Percentiles rank a stretch among this genome's conserved stretches.
These are phyloP conservation scores for Apodemia zela DNA, from an alignment of 2,888 invertebrate species.

Conservation along the genomic window DNA sequence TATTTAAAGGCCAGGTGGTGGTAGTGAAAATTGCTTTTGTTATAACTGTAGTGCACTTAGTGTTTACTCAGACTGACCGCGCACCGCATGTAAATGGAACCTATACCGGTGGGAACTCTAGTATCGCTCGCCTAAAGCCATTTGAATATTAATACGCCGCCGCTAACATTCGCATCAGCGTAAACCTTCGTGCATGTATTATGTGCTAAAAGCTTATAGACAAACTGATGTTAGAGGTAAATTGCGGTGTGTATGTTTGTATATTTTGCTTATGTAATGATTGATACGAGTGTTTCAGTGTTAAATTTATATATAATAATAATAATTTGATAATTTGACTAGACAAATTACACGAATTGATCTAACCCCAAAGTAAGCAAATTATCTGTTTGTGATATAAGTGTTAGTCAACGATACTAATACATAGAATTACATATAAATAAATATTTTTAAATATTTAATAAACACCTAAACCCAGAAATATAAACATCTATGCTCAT, in stretches of 20 bases:
- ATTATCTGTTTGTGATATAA: no score
- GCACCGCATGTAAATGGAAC: slow-evolving; percentile 55
- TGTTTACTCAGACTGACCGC: slow-evolving; percentile 41
- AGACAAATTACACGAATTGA: no score
- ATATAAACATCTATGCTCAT: no score
- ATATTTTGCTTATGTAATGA: background rate
- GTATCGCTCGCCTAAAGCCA: slow-evolving; percentile 55
- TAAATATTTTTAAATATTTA: no score
- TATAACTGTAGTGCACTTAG: slow-evolving; percentile 30
- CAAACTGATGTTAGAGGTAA: slow-evolving; percentile 37
- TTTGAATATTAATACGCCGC: slow-evolving; percentile 69
- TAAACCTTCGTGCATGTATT: slow-evolving; percentile 55
- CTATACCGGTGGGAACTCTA: slow-evolving; percentile 56
- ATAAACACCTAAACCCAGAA: no score
- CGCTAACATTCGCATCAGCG: slow-evolving; percentile 51
- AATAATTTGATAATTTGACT: no score
- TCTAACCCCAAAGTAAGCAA: no score
- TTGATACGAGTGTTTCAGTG: background rate
- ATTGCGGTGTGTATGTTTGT: background rate
- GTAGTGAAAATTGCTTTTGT: slow-evolving; percentile 29
- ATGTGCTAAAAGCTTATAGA: slow-evolving; percentile 54
- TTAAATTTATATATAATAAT: no score
- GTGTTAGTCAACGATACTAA: no score
- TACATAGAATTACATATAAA: no score
- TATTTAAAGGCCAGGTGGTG: slow-evolving; percentile 26